A percentile compares a stretch with the other conserved stretches of the same genome.
Conservation (phyloP, 2,797 vertebrate species). For the Platalea minor region DNA sequence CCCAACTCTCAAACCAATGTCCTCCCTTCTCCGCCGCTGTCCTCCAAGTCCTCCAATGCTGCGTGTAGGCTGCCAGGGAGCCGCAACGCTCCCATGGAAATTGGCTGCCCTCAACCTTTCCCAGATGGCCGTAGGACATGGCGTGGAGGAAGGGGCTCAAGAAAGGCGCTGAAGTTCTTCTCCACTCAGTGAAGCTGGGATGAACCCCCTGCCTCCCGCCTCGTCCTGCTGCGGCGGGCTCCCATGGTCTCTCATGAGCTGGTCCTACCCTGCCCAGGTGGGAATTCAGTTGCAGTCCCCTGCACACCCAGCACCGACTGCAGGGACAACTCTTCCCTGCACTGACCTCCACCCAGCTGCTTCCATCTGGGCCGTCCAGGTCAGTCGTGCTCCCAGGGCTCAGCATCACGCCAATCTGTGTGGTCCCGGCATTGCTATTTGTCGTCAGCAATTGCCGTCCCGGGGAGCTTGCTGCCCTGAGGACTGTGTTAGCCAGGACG, state of each 20-base stretch:
- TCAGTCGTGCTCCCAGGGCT: background rate
- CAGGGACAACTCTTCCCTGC: background rate
- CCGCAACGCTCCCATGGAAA: background rate
- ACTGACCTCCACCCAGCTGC: background rate
- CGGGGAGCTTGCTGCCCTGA: fast-evolving
- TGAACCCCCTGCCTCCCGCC: background rate
- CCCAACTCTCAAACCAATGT: background rate
- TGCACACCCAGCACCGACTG: background rate
- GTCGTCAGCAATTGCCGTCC: background rate
- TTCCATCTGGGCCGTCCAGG: background rate
- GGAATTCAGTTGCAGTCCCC: background rate
- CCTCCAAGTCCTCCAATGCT: background rate
- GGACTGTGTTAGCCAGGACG: background rate
- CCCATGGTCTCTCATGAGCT: background rate
- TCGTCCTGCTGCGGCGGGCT: background rate
- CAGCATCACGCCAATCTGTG: background rate
- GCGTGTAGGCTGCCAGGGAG: background rate
- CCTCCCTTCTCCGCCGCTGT: background rate
- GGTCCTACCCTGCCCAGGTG: background rate
- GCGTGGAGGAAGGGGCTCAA: background rate
- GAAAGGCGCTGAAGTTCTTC: background rate
- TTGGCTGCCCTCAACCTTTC: background rate
- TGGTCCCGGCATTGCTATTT: background rate
- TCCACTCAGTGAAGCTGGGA: background rate
- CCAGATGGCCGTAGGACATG: background rate